These are phyloP conservation scores for Ctenopoma kingsleyae DNA, from an alignment of 2,797 vertebrate species.

Conservation along the genomic window DNA sequence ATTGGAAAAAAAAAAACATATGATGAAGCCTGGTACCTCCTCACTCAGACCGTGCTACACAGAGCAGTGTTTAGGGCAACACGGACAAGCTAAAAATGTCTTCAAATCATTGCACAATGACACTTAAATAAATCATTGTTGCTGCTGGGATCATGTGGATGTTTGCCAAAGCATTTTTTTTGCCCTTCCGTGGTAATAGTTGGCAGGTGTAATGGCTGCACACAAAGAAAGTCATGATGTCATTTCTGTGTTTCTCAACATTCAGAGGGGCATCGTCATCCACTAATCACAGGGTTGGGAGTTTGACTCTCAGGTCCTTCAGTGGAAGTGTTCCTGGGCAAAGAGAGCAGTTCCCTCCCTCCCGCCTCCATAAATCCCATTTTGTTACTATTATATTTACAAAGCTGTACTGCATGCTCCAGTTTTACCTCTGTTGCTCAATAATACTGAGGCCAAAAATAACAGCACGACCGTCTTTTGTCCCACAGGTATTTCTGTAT, in stretches of 20 bases:
- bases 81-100: constrained; percentile 11
- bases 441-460: constrained; percentile 4
- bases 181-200: not conserved
- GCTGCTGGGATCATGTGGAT: not conserved
- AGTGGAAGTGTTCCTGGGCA: too few relatives aligned
- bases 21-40: constrained; percentile 45
- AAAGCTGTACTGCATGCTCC: not conserved
- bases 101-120: constrained; percentile 2
- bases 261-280: not conserved
- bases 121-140: not conserved
- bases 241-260: not conserved
- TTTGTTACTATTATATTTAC: not conserved
- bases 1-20: constrained; percentile 8
- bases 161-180: constrained; percentile 4
- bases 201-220: constrained; percentile 10
- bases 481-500: constrained; percentile 10
- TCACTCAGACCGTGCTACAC: constrained; percentile 26
- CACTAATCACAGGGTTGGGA: too few relatives aligned
- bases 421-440: not conserved
- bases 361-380: not conserved
- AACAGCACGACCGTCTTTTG: constrained; percentile 7
- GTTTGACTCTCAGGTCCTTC: too few relatives aligned
- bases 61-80: constrained; percentile 30
- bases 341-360: too few relatives aligned
- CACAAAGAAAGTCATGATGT: not conserved